Evolutionary conservation across 2,797 vertebrate genomes (phyloP).

Genomic region (Nasua narica): DNA sequence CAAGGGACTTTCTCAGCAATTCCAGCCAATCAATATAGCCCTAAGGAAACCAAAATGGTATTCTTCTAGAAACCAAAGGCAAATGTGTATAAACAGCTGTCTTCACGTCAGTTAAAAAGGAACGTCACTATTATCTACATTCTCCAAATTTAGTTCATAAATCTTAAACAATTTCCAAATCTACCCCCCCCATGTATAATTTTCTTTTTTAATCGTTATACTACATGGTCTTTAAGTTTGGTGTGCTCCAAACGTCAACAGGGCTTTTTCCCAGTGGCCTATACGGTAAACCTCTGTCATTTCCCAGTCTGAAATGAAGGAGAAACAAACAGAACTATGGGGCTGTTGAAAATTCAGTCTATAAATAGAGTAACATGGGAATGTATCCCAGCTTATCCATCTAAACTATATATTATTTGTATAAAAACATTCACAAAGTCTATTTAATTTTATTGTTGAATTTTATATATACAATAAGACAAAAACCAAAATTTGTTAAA

Average conservation of each 20-base stretch:
- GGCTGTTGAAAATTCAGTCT: background rate
- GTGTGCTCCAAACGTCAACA: background rate
- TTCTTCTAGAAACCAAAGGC: background rate
- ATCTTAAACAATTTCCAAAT: background rate
- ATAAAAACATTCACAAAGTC: background rate
- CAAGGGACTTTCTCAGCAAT: background rate
- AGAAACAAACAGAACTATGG: background rate
- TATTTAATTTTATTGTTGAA: background rate
- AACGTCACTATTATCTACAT: background rate
- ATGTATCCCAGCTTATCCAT: background rate
- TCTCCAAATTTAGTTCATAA: constrained; percentile 16
- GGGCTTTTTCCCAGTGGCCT: background rate
- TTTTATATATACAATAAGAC: background rate
- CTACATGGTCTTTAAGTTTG: background rate
- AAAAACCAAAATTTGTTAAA: background rate
- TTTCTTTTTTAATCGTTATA: constrained; percentile 4
- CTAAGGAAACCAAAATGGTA: background rate
- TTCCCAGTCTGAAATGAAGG: constrained; percentile 2
- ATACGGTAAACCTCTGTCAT: background rate
- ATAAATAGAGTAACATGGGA: background rate
- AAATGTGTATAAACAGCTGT: background rate
- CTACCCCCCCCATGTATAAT: background rate
- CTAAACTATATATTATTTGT: background rate
- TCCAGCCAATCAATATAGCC: background rate
- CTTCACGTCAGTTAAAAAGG: background rate